Conservation (phyloP, 2,113 vertebrate species). For the Capreolus pygargus region DNA sequence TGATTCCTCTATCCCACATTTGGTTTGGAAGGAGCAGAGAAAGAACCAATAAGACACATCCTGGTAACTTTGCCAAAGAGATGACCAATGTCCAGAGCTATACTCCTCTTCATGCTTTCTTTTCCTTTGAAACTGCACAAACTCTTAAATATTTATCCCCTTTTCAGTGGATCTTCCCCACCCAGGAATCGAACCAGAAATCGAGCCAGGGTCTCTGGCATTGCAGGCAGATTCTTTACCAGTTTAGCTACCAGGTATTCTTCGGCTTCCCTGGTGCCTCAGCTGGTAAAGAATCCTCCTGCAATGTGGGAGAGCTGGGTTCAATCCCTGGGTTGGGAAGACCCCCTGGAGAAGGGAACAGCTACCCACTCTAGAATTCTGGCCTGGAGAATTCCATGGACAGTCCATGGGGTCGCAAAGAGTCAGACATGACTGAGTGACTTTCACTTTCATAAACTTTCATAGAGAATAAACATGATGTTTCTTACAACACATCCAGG, state of each 20-base stretch:
- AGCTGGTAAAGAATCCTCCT: neutral
- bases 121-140: neutral
- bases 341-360: neutral
- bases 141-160: neutral
- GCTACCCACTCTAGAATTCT: neutral
- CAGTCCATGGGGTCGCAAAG: neutral
- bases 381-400: neutral
- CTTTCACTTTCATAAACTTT: neutral
- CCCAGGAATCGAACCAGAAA: neutral
- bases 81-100: neutral
- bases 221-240: neutral
- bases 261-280: neutral
- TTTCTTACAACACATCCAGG: neutral
- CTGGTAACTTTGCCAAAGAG: neutral
- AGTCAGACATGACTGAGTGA: neutral
- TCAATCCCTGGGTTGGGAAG: neutral
- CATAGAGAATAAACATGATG: neutral
- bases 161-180: neutral
- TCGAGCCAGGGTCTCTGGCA: neutral
- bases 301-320: neutral
- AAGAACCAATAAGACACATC: neutral
- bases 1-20: neutral
- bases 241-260: neutral
- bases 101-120: neutral
- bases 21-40: neutral